phyloP scores from a whole-genome alignment of 2,797 vertebrate species.

The Podarcis siculus region DNA sequence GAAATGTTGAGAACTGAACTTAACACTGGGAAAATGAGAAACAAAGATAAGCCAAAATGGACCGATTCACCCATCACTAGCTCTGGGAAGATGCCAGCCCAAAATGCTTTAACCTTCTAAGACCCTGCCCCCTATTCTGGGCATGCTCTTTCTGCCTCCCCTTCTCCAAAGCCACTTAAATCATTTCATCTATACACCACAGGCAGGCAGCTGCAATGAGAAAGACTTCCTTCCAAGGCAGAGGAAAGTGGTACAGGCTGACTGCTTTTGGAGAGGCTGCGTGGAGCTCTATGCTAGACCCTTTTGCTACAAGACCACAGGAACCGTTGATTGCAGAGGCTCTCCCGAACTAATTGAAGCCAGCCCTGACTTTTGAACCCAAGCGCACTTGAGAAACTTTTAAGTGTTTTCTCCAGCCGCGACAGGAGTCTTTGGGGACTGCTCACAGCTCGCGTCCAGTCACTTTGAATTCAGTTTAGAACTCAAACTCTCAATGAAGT shows the following conservation, averaged over 20 bases:
- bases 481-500: constrained; percentile 64
- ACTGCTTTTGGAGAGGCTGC: constrained; percentile 59
- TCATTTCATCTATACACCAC: constrained; percentile 61
- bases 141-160: constrained; percentile 56
- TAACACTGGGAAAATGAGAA: background rate
- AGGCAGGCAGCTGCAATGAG: background rate
- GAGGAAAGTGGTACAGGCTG: constrained; percentile 56
- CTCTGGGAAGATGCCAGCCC: constrained; percentile 56
- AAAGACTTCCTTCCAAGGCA: constrained; percentile 47
- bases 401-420: constrained; percentile 75
- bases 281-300: constrained; percentile 61
- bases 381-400: constrained; percentile 76
- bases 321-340: constrained; percentile 88
- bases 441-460: constrained; percentile 64
- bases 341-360: constrained; percentile 87
- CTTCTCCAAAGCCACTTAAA: constrained; percentile 47
- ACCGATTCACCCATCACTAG: constrained; percentile 1
- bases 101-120: constrained; percentile 65
- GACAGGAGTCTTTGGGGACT: constrained; percentile 65
- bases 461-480: constrained; percentile 66
- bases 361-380: constrained; percentile 82
- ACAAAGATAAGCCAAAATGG: too few species aligned
- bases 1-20: background rate
- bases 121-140: background rate
- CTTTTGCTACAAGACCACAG: constrained; percentile 83